phyloP scores from a whole-genome alignment of 2,888 invertebrate genomes.

The Tachina lurida region DNA sequence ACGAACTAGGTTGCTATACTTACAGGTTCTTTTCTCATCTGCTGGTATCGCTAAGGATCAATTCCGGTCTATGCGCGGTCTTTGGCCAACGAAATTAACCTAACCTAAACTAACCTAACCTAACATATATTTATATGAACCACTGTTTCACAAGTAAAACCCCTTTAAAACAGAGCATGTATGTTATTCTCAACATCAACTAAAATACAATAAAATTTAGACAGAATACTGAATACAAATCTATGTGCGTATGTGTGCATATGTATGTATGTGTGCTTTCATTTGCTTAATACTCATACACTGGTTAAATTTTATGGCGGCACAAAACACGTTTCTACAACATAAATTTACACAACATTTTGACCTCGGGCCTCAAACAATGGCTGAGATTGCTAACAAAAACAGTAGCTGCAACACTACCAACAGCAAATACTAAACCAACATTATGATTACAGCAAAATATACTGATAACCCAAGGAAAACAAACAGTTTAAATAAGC shows the following conservation, averaged over 20 bases:
- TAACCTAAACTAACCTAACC: no score
- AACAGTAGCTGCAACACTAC: slow-evolving; percentile 18
- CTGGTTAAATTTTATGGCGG: slow-evolving; percentile 48
- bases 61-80: no score
- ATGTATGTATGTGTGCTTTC: slow-evolving; percentile 1
- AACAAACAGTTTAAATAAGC: slow-evolving; percentile 13
- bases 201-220: background rate
- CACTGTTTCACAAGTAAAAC: background rate
- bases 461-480: slow-evolving; percentile 47
- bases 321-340: slow-evolving; percentile 65
- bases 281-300: background rate
- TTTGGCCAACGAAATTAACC: no score
- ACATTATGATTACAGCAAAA: slow-evolving; percentile 52
- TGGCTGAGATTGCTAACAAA: slow-evolving; percentile 74
- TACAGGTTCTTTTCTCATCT: no score
- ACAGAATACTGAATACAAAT: background rate
- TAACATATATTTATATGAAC: no score
- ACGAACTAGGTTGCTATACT: no score
- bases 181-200: slow-evolving; percentile 9
- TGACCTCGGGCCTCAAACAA: slow-evolving; percentile 71
- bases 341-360: slow-evolving; percentile 73
- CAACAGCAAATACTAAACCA: slow-evolving; percentile 53
- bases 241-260: background rate
- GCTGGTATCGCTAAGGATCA: no score
- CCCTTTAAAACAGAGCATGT: background rate